Base-by-base conservation (phyloP, 2,888 invertebrate species). In the Hybos culiciformis region DNA sequence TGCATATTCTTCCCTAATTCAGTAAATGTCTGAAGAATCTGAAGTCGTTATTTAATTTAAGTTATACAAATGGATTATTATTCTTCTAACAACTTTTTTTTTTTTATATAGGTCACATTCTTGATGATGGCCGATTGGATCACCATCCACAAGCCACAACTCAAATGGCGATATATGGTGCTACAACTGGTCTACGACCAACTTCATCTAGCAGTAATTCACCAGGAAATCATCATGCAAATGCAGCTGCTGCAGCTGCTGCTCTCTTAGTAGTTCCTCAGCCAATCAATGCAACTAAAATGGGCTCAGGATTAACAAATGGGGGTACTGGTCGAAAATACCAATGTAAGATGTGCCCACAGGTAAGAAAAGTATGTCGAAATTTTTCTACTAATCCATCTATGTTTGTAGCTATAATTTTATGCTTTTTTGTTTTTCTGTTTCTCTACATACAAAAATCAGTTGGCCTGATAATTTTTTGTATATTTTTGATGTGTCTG, bases 261-360 rank as follows among this genome's bases (percentile, higher is more conserved):
- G 76, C 80, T 39, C 73, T 90, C 55, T 74, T 91, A 51, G 87
- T 91, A 51, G 90, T 91, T 14, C 91, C 91, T 5, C 91, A 91
- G 59, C 90, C 90, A 15, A 75, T 85, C 45, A 82, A 83, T 63
- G 83, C 77, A 45, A 72, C 73, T 43, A 75, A 75, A 61, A 74
- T 75, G 61, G 68, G 68, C 44, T 64, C 68, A 43, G 67, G 69
- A 17, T 54, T 58, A 5, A 54, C 58, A 6, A 61, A 61, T 39
- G 60, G 60, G 41, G 64, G 65, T 42, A 67, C 63, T 47, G 67
- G 67, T 39, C 56, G 91, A 62, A 92, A 91, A 70, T 92, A 91
- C 70, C 88, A 88, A 66, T 91, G 91, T 77, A 92, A 92, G 71
- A 92, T 92, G 91, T 91, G 91, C 64, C 90, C 91, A 51, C 90